These are phyloP conservation scores for Rhinoraja longicauda DNA, from an alignment of 2,797 vertebrate species.

Conservation along the genomic window DNA sequence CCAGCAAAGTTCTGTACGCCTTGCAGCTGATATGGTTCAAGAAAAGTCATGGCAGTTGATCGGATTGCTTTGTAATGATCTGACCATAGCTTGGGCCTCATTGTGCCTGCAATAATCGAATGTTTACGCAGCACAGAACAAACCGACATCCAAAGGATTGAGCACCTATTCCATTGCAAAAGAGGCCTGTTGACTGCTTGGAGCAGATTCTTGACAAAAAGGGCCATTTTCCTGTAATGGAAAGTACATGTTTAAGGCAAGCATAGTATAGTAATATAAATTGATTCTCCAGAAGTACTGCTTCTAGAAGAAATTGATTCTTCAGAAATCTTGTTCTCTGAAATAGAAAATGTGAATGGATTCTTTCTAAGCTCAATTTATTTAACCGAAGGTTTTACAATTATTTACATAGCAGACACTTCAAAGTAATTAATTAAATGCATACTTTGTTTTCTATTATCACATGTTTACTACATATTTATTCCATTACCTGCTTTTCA, in stretches of 20 bases:
- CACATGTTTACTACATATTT: background rate
- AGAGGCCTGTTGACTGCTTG: constrained; percentile 52
- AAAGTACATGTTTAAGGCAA: background rate
- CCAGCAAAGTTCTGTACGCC: constrained; percentile 53
- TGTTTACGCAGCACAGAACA: constrained; percentile 47
- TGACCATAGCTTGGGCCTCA: constrained; percentile 6
- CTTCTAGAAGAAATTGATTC: background rate
- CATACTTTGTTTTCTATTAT: background rate
- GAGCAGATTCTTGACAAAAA: constrained; percentile 53
- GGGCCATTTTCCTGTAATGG: constrained; percentile 59
- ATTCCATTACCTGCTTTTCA: background rate
- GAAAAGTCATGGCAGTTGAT: constrained; percentile 44
- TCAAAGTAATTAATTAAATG: background rate
- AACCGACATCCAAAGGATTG: constrained; percentile 43
- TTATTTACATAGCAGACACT: background rate
- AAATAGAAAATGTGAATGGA: too few species aligned
- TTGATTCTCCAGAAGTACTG: background rate
- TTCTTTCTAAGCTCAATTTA: too few species aligned
- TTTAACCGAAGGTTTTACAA: background rate
- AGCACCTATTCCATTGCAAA: constrained; percentile 44
- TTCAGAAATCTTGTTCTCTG: background rate
- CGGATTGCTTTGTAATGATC: background rate
- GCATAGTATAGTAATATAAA: background rate
- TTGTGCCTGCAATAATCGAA: constrained; percentile 42
- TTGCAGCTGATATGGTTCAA: constrained; percentile 47